These are phyloP conservation scores for Ophion ellenae DNA, from an alignment of 2,888 invertebrate species.

Conservation along the genomic window DNA sequence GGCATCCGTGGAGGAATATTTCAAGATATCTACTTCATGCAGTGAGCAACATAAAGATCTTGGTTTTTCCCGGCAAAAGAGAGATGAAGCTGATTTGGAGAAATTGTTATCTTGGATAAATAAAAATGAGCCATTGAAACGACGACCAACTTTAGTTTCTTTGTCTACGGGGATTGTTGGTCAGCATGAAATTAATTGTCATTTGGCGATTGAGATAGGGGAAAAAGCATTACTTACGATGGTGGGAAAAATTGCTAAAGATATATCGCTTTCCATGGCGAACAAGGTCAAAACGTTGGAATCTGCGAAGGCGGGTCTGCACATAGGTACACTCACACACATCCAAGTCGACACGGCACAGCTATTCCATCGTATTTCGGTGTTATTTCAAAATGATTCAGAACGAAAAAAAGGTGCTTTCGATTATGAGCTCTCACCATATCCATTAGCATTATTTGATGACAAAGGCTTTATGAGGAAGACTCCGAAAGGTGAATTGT, in stretches of 20 bases:
- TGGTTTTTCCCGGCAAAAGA: no score
- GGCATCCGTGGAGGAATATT: slow-evolving; percentile 56
- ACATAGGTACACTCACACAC: no score
- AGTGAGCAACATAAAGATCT: slow-evolving; percentile 65
- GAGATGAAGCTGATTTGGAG: slow-evolving; percentile 63
- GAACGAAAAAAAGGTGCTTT: no score
- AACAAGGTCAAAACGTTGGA: no score
- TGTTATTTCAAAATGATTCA: no score
- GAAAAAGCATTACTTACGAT: slow-evolving; percentile 54
- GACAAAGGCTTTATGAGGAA: no score
- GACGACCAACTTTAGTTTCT: slow-evolving; percentile 39
- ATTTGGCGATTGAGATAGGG: slow-evolving; percentile 66
- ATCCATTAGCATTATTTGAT: no score
- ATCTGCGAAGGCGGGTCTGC: no score
- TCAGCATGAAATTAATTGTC: slow-evolving; percentile 63
- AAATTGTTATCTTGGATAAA: slow-evolving; percentile 68
- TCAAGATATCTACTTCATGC: slow-evolving; percentile 23
- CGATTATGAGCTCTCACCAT: no score
- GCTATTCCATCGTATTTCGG: no score
- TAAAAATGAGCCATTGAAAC: slow-evolving; percentile 67
- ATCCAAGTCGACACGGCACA: no score
- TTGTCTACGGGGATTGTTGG: slow-evolving; percentile 67
- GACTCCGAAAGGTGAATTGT: no score
- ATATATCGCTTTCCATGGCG: slow-evolving; percentile 48
- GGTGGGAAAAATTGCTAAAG: slow-evolving; percentile 59